Evolutionary conservation across 2,113 vertebrate genomes (phyloP), one percentile per base, ranked within the genome.

Genomic region (Ranitomeya variabilis): DNA sequence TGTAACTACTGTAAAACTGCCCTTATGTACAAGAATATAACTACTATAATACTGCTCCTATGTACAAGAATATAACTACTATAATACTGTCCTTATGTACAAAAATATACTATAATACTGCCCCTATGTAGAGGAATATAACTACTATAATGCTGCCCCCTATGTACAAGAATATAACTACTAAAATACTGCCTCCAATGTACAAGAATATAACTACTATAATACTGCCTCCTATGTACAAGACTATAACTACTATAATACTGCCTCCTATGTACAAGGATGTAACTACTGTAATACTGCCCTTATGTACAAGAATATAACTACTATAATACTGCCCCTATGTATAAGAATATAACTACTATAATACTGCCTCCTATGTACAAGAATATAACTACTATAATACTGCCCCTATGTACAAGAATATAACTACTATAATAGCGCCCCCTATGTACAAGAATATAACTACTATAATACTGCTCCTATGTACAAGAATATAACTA

Each of bases 391-490:
- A 14, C 69, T n/a, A 73, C 23, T 37, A 73, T 14, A 37, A 31
- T 37, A 37, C 69, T 16, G 26, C 26, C 26, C 10, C 69, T 15
- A 15, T 73, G 4, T 73, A 73, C 3, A 15, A 15, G 67, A 26
- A 69, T 69, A 69, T 21, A 8, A 69, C n/a, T 26, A 64, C 16
- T 18, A 64, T 64, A 64, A 19, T 18, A 18, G 1, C 18, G 60
- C 60, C 19, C 19, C 60, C 1, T 19, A 64, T 64, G 16, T 64
- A 31, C 26, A 73, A 37, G 13, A 31, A 14, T 73, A 74, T 74
- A 74, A 45, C 31, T 74, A 74, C 71, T 74, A 74, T 74, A 74
- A 74, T 74, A 74, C 31, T 74, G 13, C 71, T 13, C 71, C 71
- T 74, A 74, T 74, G 31, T 37, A 74, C 31, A 74, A 74, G 62